phyloP scores from a whole-genome alignment of 1,140 invertebrate genomes.

The Drosophila tani region DNA sequence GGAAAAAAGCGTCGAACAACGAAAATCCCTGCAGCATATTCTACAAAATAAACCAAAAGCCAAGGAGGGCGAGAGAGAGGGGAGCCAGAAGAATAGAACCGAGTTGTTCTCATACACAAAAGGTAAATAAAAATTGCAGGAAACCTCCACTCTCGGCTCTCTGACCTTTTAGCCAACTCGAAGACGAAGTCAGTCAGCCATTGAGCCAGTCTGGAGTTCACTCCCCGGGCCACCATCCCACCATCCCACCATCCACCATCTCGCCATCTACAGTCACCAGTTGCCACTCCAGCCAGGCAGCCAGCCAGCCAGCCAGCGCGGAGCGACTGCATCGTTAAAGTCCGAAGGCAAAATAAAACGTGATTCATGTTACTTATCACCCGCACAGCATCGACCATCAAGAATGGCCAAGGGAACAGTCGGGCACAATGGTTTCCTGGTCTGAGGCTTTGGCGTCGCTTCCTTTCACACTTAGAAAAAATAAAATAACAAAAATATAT shows the following conservation, averaged over 20 bases:
- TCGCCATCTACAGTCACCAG: background rate
- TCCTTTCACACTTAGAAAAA: slow-evolving; percentile 16
- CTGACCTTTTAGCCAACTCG: slow-evolving; percentile 67
- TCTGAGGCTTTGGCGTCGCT: slow-evolving; percentile 44
- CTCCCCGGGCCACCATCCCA: slow-evolving; percentile 4
- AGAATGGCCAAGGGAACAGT: slow-evolving; percentile 41
- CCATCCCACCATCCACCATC: background rate
- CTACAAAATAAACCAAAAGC: slow-evolving; percentile 43
- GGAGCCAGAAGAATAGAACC: slow-evolving; percentile 43
- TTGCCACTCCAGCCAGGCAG: slow-evolving; percentile 22
- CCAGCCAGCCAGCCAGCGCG: slow-evolving; percentile 7
- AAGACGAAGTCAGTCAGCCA: slow-evolving; percentile 66
- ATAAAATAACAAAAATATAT: no score
- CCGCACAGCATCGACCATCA: slow-evolving; percentile 73
- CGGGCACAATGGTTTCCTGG: slow-evolving; percentile 72
- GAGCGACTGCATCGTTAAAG: slow-evolving; percentile 75
- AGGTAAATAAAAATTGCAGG: slow-evolving; percentile 80
- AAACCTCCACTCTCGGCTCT: slow-evolving; percentile 51
- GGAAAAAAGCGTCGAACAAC: slow-evolving; percentile 28
- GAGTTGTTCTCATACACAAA: slow-evolving; percentile 71
- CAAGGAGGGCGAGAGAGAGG: background rate
- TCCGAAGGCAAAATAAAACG: slow-evolving; percentile 82
- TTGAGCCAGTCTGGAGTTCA: slow-evolving; percentile 60
- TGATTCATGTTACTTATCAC: slow-evolving; percentile 83
- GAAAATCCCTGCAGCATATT: slow-evolving; percentile 35